phyloP scores from a whole-genome alignment of 2,888 invertebrate species.

The Metopia argyrocephala region DNA sequence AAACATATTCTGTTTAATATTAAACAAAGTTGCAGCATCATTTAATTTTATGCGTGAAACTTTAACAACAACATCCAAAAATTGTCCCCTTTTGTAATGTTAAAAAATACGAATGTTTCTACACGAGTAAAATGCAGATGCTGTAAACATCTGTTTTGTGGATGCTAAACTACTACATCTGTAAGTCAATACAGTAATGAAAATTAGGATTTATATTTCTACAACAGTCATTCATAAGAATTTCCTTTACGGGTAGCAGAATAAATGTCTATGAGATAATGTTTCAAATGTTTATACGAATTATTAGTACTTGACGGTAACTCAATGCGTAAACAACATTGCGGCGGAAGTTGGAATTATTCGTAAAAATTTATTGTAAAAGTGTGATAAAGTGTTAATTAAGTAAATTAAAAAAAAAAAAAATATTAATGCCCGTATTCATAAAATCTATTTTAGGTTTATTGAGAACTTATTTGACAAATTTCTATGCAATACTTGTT shows the following conservation, averaged over 20 bases:
- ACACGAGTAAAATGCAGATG: too few species aligned
- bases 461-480: too few species aligned
- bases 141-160: background rate
- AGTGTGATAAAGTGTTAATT: background rate
- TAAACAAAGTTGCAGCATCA: too few species aligned
- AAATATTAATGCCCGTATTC: background rate
- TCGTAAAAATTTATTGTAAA: conserved; percentile 9
- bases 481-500: too few species aligned
- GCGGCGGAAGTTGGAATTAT: conserved; percentile 10
- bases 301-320: conserved; percentile 61
- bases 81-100: too few species aligned
- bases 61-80: too few species aligned
- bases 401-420: background rate
- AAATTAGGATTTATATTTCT: too few species aligned
- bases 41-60: too few species aligned
- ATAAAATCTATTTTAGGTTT: too few species aligned
- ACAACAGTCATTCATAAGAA: conserved; percentile 5
- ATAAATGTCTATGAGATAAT: conserved; percentile 43
- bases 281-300: conserved; percentile 49
- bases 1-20: too few species aligned
- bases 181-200: background rate
- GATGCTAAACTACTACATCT: background rate
- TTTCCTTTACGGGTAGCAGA: conserved; percentile 16
- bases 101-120: too few species aligned
- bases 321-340: conserved; percentile 57